These are phyloP conservation scores for Pegoplata infirma DNA, from an alignment of 2,888 invertebrate genomes.

Conservation along the genomic window DNA sequence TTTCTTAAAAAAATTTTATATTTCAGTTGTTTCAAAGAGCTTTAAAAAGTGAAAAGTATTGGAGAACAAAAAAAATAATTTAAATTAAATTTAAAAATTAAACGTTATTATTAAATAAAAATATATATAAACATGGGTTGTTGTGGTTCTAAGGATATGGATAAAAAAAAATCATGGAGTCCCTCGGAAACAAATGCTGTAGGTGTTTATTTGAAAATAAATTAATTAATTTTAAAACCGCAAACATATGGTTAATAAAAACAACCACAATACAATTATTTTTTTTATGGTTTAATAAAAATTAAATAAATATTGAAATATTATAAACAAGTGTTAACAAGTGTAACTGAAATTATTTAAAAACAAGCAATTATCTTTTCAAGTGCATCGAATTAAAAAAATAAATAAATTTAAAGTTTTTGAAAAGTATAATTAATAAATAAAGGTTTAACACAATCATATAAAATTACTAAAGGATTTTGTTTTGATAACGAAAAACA, in stretches of 20 bases:
- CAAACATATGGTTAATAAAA: background rate
- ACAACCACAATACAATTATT: background rate
- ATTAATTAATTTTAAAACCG: background rate
- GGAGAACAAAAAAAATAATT: slow-evolving; percentile 12
- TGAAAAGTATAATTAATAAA: too few relatives aligned
- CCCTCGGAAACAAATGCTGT: slow-evolving; percentile 72
- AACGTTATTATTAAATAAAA: slow-evolving; percentile 10
- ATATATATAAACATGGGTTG: slow-evolving; percentile 68
- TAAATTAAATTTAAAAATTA: slow-evolving; percentile 19
- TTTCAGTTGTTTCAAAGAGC: slow-evolving; percentile 51
- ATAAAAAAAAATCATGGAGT: slow-evolving; percentile 73
- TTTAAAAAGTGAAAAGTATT: slow-evolving; percentile 52
- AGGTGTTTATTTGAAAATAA: slow-evolving; percentile 43
- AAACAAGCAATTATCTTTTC: background rate
- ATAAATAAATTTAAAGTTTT: too few relatives aligned
- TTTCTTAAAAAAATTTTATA: slow-evolving; percentile 41
- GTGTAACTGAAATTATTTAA: background rate
- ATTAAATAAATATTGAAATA: background rate
- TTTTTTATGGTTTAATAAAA: background rate
- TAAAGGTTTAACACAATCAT: too few relatives aligned
- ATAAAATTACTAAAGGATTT: too few relatives aligned
- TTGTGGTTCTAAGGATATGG: slow-evolving; percentile 72
- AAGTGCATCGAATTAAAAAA: too few relatives aligned
- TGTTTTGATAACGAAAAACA: too few relatives aligned
- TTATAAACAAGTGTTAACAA: background rate